Conservation (phyloP, 2,797 vertebrate genomes). For the Myotis pilosus region DNA sequence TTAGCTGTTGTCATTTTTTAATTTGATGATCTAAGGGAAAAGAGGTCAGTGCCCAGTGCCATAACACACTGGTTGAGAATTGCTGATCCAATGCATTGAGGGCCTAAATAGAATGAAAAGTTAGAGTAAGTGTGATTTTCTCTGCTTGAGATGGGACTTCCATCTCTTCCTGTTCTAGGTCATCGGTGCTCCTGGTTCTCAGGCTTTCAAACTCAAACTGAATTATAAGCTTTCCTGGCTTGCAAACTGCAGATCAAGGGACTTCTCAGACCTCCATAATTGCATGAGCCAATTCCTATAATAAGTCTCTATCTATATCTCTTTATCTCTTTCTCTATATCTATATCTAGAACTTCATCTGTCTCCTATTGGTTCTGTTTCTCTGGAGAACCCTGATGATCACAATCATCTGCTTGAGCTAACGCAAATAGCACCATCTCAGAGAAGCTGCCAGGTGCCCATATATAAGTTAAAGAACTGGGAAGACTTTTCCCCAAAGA, state of each 20-base stretch:
- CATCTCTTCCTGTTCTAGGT: not conserved
- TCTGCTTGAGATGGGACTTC: not conserved
- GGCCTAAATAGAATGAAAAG: not conserved
- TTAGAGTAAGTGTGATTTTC: not conserved
- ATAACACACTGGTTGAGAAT: not conserved
- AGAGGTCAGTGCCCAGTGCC: not conserved
- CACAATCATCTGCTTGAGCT: not conserved
- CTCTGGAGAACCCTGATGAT: not conserved
- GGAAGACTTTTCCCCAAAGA: not conserved
- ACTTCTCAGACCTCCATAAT: not conserved
- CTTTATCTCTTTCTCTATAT: not conserved
- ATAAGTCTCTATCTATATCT: not conserved
- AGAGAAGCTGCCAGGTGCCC: not conserved
- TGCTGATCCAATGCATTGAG: not conserved
- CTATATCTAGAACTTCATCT: not conserved
- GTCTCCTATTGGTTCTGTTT: not conserved
- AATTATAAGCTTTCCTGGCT: not conserved
- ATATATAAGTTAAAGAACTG: not conserved
- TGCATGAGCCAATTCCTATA: not conserved
- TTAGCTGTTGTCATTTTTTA: not conserved
- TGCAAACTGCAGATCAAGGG: not conserved
- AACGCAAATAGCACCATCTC: not conserved
- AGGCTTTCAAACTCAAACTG: not conserved
- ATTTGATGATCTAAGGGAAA: not conserved
- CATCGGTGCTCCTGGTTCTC: not conserved